Base-by-base conservation (phyloP, 2,113 vertebrate species). In the Dromaius novaehollandiae region DNA sequence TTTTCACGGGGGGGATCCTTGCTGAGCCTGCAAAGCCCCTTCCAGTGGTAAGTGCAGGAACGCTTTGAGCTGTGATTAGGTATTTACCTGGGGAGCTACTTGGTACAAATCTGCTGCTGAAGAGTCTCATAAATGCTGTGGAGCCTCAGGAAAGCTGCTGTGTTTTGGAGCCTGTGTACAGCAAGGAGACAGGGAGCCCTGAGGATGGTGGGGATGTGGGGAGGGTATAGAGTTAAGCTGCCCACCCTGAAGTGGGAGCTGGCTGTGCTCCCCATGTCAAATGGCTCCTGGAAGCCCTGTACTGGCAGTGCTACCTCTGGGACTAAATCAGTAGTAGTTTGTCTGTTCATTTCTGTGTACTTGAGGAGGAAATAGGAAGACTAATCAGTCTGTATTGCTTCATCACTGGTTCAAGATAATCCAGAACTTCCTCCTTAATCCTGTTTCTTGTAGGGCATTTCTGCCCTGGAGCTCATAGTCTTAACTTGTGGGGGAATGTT, bases 1-100 rank as follows among this genome's bases (percentile, higher is more conserved):
- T 97, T 92, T 97, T 97, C 91, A 94, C 95, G 5, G 97, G 97
- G 6, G 97, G 97, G 0, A 96, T 97, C 53, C 97, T 97, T 0
- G 95, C 96, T 66, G 89, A 92, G 71, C 95, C 97, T 73, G 96
- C 95, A 73, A 96, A 95, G 76, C 79, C 96, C 14, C 95, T 97
- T 42, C 89, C 95, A 26, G 93, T 93, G 96, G 97, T 97, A 92
- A 97, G 97, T 92, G 40, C 16, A 46, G 78, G 46, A 82, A n/a
- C 70, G 24, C n/a, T 91, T 79, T 73, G 44, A 68, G 36, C 40
- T 76, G 6, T 58, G 36, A 51, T 64, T 32, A 25, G 7, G 11
- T 13, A 4, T 77, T 53, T 61, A 24, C 28, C 26, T 36, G 26
- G 11, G 53, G 84, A 74, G 26, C 24, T 77, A 36, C 7, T 61